Percentiles rank a stretch among this genome's conserved stretches.
Conservation (phyloP, 2,888 invertebrate genomes). For the Hyalella azteca region DNA sequence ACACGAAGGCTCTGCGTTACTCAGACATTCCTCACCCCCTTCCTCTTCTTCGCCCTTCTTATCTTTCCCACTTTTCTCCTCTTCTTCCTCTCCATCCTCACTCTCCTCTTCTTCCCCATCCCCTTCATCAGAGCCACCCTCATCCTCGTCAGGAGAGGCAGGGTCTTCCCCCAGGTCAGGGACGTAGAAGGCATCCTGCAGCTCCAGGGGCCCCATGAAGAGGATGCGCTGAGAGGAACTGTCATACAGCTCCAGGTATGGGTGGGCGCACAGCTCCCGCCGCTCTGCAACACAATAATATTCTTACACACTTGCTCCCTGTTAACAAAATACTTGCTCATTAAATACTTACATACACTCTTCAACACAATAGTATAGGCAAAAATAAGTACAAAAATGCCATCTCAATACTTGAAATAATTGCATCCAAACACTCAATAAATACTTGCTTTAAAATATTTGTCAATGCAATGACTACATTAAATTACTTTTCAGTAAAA, state of each 20-base stretch:
- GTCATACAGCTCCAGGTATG: constrained; percentile 65
- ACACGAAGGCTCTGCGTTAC: not conserved
- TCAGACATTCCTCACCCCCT: not conserved
- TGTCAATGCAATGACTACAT: too few relatives aligned
- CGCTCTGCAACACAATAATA: constrained; percentile 54
- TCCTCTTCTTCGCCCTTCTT: not conserved
- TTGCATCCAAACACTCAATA: too few relatives aligned
- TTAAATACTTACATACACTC: too few relatives aligned
- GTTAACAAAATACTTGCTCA: not conserved
- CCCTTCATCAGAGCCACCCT: not conserved
- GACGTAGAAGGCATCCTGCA: constrained; percentile 65
- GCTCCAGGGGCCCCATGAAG: constrained; percentile 65
- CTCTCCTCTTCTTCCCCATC: not conserved
- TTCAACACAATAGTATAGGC: too few relatives aligned
- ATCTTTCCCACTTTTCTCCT: not conserved
- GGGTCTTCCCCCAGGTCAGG: constrained; percentile 61
- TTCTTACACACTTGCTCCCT: not conserved
- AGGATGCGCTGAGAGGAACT: constrained; percentile 61
- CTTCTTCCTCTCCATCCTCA: not conserved
- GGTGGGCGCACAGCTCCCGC: constrained; percentile 64
- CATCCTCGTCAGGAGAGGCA: not conserved
- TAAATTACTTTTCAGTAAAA: too few relatives aligned
- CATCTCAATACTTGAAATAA: too few relatives aligned
- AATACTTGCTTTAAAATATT: not conserved
- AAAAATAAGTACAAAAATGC: too few relatives aligned